Evolutionary conservation across 2,797 vertebrate species (phyloP).

Genomic region (Eospalax fontanierii): DNA sequence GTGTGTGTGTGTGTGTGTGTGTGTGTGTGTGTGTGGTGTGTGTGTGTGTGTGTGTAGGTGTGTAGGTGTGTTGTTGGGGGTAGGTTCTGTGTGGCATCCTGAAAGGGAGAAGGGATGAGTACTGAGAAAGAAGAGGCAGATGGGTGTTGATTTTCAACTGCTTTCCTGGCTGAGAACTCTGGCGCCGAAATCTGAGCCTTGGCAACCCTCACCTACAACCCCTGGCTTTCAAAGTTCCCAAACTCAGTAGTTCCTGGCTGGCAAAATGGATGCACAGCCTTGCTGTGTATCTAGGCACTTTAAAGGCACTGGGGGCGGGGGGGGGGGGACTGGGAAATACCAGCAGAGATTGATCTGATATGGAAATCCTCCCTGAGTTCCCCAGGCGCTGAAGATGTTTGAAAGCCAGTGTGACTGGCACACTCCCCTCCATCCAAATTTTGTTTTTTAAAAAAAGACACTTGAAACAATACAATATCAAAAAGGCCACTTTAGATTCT

Average conservation of each 20-base stretch:
- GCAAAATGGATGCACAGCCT: conserved; percentile 77
- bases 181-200: conserved; percentile 71
- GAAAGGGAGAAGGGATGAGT: not conserved
- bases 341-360: conserved; percentile 9
- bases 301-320: conserved; percentile 46
- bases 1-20: not conserved
- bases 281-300: conserved; percentile 69
- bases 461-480: not conserved
- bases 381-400: not conserved
- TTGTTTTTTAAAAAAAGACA: not conserved
- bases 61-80: not conserved
- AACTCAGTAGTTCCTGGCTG: conserved; percentile 79
- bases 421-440: not conserved
- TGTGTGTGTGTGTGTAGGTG: not conserved
- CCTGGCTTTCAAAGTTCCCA: conserved; percentile 86
- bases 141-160: conserved; percentile 79
- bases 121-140: conserved; percentile 57
- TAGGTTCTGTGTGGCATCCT: conserved; percentile 56
- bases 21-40: not conserved
- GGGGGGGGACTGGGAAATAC: conserved; percentile 42
- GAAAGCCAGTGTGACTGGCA: not conserved
- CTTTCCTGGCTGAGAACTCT: conserved; percentile 77
- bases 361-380: not conserved
- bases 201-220: conserved; percentile 60
- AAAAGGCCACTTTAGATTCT: not conserved